Conservation (phyloP, 2,113 vertebrate genomes). For the Grantiella picta region DNA sequence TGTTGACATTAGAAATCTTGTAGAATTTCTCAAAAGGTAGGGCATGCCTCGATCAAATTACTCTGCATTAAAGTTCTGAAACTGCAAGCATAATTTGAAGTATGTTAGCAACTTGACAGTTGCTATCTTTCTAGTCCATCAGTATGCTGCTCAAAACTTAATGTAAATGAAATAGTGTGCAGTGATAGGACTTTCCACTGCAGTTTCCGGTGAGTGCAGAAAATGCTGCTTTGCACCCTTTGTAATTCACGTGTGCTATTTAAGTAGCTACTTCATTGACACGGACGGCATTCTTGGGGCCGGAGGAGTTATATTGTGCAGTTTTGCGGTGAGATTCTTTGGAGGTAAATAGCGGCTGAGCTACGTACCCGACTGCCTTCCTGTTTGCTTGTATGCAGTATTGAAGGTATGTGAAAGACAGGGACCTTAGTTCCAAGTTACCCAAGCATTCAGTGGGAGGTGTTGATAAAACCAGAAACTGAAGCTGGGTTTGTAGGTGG, state of each 20-base stretch:
- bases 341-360: neutral
- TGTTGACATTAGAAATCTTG: neutral
- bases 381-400: rapidly evolving
- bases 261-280: neutral
- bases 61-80: neutral
- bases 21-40: neutral
- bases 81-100: neutral
- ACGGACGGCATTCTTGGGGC: neutral
- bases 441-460: neutral
- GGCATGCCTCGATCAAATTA: neutral
- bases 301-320: neutral
- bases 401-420: neutral
- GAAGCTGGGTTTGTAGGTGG: neutral
- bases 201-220: neutral
- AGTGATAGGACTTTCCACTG: neutral
- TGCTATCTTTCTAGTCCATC: neutral
- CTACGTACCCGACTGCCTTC: neutral
- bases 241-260: neutral
- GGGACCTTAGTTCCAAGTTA: neutral
- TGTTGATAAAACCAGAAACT: neutral
- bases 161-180: neutral
- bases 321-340: neutral
- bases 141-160: neutral
- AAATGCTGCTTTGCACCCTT: rapidly evolving
- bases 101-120: neutral